Percentiles rank a stretch among this genome's conserved stretches.
Conservation (phyloP, 2,797 vertebrate genomes). For the Lutjanus campechanus region DNA sequence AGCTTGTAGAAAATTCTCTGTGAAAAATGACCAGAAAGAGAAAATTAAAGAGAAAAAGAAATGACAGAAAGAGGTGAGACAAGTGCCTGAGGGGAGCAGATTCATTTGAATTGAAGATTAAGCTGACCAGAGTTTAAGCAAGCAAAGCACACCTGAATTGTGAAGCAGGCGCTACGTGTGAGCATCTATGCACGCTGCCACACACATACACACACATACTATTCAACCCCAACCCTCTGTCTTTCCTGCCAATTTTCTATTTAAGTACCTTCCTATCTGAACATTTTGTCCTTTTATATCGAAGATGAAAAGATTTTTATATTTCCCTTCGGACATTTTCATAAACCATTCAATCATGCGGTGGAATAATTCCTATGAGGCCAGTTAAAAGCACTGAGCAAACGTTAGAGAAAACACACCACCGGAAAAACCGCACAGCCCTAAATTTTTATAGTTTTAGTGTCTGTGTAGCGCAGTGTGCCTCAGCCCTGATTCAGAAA, state of each 20-base stretch:
- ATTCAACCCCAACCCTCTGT: slow-evolving; percentile 13
- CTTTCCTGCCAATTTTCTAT: slow-evolving; percentile 36
- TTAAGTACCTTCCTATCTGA: slow-evolving; percentile 36
- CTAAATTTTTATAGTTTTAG: slow-evolving; percentile 9
- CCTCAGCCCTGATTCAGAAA: slow-evolving; percentile 11
- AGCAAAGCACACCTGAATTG: slow-evolving; percentile 63
- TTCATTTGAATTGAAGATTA: slow-evolving; percentile 72
- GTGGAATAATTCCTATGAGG: slow-evolving; percentile 38
- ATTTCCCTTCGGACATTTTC: slow-evolving; percentile 42
- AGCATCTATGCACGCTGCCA: slow-evolving; percentile 5
- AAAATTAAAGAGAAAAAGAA: slow-evolving; percentile 73
- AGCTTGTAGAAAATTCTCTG: slow-evolving; percentile 52
- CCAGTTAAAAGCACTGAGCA: slow-evolving; percentile 35
- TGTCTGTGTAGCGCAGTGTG: slow-evolving; percentile 11
- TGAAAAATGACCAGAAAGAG: slow-evolving; percentile 69
- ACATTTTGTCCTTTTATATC: slow-evolving; percentile 46
- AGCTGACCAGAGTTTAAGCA: slow-evolving; percentile 65
- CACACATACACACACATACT: not conserved
- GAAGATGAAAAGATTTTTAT: slow-evolving; percentile 47
- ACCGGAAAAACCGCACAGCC: not conserved
- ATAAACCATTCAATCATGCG: slow-evolving; percentile 40
- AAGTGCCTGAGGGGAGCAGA: slow-evolving; percentile 60
- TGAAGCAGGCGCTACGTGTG: slow-evolving; percentile 18
- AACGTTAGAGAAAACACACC: slow-evolving; percentile 23
- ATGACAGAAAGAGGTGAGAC: slow-evolving; percentile 62